These are phyloP conservation scores for Varanus komodoensis DNA, from an alignment of 2,113 vertebrate genomes.

Conservation along the genomic window DNA sequence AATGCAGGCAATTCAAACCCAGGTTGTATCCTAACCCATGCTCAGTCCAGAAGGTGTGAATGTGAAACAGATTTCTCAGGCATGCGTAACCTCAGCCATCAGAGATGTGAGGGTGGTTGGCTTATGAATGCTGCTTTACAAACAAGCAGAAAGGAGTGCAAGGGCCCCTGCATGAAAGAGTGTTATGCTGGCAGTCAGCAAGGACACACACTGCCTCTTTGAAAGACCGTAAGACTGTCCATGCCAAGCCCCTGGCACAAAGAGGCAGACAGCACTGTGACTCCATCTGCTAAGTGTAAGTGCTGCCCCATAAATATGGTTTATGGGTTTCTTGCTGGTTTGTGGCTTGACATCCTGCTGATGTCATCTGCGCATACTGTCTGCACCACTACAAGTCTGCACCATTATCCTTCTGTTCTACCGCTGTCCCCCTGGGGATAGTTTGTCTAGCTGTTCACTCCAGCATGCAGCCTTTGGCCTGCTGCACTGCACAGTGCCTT, in stretches of 20 bases:
- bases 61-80: no score
- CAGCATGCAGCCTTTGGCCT: not conserved
- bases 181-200: not conserved
- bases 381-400: not conserved
- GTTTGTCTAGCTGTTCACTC: not conserved
- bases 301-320: not conserved
- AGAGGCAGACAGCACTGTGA: not conserved
- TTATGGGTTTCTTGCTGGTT: not conserved
- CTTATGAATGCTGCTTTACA: not conserved
- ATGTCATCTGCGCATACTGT: constrained; percentile 32
- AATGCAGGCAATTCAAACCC: no score
- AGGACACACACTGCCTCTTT: not conserved
- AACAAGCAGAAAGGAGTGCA: not conserved
- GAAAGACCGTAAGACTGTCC: not conserved
- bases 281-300: constrained; percentile 8
- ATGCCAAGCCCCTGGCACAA: not conserved
- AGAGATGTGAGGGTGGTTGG: not conserved
- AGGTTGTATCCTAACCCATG: no score
- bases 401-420: constrained; percentile 21
- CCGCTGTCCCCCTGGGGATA: not conserved
- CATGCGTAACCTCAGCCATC: no score
- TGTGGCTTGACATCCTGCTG: constrained; percentile 8
- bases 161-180: not conserved
- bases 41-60: no score
- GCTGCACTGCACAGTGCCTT: not conserved